Evolutionary conservation across 2,113 vertebrate genomes (phyloP).

Genomic region (Oreotrochilus melanogaster): DNA sequence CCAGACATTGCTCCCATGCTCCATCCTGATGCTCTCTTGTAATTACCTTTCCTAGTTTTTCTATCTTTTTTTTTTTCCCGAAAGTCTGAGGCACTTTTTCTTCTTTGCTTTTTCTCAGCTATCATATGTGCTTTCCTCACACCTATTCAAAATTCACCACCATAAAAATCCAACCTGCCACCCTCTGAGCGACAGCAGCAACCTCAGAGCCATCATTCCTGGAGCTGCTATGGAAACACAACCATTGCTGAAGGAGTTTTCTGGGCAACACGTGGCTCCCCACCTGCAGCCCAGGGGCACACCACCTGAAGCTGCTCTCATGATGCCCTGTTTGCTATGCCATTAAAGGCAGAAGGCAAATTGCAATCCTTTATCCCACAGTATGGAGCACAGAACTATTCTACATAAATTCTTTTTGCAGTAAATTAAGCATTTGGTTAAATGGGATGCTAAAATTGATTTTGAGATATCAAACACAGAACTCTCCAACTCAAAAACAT

Average conservation of each 20-base stretch:
- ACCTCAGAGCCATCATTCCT: not conserved
- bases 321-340: not conserved
- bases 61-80: not conserved
- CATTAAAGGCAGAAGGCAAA: conserved; percentile 4
- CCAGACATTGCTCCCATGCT: not conserved
- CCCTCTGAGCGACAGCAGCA: not conserved
- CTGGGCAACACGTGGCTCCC: not conserved
- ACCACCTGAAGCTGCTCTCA: not conserved
- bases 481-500: not conserved
- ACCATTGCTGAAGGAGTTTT: not conserved
- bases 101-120: not conserved
- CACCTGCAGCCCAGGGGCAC: conserved; percentile 1
- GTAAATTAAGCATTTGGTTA: not conserved
- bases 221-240: not conserved
- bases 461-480: not conserved
- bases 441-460: not conserved
- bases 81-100: not conserved
- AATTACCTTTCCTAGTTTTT: not conserved
- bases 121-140: not conserved
- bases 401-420: not conserved
- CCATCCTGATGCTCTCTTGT: not conserved
- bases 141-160: not conserved
- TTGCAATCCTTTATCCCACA: not conserved
- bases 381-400: not conserved
- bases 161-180: not conserved